Percentiles rank a stretch among this genome's conserved stretches.
phyloP scores from a whole-genome alignment of 2,888 invertebrate species.

The Xiphydria camelus region DNA sequence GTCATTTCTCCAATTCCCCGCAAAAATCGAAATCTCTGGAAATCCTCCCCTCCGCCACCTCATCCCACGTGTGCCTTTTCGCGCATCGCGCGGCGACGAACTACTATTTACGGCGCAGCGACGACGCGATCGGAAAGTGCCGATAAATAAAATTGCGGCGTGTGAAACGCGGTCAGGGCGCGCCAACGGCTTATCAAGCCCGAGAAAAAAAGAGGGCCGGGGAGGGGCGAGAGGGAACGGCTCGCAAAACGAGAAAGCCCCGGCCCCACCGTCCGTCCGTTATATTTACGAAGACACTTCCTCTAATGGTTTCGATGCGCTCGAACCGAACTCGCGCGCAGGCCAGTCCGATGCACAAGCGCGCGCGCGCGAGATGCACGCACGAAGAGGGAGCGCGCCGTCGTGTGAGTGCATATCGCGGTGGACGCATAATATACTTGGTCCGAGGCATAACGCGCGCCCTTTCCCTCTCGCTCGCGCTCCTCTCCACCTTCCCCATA shows the following conservation, averaged over 20 bases:
- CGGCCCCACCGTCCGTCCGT: constrained; percentile 33
- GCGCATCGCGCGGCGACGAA: constrained; percentile 1
- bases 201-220: constrained; percentile 30
- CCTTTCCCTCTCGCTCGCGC: constrained; percentile 6
- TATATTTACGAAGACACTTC: constrained; percentile 47
- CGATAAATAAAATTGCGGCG: constrained; percentile 45
- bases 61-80: not conserved
- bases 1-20: no score
- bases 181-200: constrained; percentile 51
- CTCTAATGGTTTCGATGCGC: constrained; percentile 51
- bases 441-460: no score
- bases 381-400: no score
- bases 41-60: not conserved
- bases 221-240: constrained; percentile 21
- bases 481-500: constrained; percentile 2
- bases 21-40: no score
- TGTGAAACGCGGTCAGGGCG: constrained; percentile 47
- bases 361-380: constrained; percentile 19
- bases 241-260: constrained; percentile 20
- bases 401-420: no score
- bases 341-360: constrained; percentile 29
- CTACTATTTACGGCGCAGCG: constrained; percentile 3
- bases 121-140: constrained; percentile 27
- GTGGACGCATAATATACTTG: no score
- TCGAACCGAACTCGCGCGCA: constrained; percentile 18